These are phyloP conservation scores for Helicoverpa zea DNA, from an alignment of 1,140 invertebrate species.

Conservation along the genomic window DNA sequence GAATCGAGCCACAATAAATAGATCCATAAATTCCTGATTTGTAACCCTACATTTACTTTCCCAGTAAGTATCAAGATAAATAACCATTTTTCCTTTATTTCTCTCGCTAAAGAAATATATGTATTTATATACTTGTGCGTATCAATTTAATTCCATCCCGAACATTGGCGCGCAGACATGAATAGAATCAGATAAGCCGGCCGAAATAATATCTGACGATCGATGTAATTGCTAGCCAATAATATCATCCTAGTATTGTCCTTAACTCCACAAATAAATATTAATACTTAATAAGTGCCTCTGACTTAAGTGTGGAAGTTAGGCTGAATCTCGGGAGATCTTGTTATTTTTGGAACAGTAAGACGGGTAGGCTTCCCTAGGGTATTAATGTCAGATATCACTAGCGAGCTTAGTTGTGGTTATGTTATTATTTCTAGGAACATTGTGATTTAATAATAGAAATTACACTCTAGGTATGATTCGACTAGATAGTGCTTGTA, in stretches of 20 bases:
- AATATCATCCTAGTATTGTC: slow-evolving; percentile 6
- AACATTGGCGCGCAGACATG: slow-evolving; percentile 5
- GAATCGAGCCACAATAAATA: not conserved
- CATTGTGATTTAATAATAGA: not conserved
- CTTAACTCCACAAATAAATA: not conserved
- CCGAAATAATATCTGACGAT: slow-evolving; percentile 18
- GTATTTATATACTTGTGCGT: not conserved
- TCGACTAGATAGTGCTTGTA: not conserved
- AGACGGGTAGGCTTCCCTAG: not conserved
- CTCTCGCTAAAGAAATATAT: not conserved
- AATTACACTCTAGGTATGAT: not conserved
- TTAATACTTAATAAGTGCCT: not conserved
- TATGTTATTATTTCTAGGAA: not conserved
- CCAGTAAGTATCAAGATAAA: not conserved
- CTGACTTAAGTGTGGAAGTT: not conserved
- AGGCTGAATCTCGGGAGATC: not conserved
- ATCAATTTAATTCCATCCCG: slow-evolving; percentile 11
- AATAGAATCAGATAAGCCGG: slow-evolving; percentile 6
- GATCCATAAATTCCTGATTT: slow-evolving; percentile 3
- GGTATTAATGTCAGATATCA: not conserved
- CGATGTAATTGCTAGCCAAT: slow-evolving; percentile 21
- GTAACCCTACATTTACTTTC: slow-evolving; percentile 1
- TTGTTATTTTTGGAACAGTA: not conserved
- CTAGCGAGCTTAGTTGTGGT: not conserved
- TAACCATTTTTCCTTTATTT: slow-evolving; percentile 11